Evolutionary conservation across 2,888 invertebrate genomes (phyloP).

Genomic region (Drosophila heteroneura): DNA sequence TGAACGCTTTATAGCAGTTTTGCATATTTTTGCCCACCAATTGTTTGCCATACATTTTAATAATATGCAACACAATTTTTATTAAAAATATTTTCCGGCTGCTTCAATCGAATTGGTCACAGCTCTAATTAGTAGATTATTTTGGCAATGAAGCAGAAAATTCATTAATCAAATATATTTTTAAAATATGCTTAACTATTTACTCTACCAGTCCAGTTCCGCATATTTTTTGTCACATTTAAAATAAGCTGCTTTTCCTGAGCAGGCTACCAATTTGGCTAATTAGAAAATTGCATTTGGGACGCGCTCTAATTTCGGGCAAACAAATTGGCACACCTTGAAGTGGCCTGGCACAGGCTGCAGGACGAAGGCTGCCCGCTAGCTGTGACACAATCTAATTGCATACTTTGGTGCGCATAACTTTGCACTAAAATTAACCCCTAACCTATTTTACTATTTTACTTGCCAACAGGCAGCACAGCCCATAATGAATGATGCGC

Average conservation of each 20-base stretch:
- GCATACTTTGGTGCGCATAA: slow-evolving; percentile 81
- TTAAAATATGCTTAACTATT: neutral
- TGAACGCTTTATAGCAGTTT: slow-evolving; percentile 70
- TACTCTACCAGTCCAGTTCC: neutral
- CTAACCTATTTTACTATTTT: slow-evolving; percentile 81
- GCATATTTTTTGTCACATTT: neutral
- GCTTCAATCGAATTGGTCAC: slow-evolving; percentile 5
- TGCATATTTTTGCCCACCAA: slow-evolving; percentile 57
- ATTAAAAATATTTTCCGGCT: slow-evolving; percentile 24
- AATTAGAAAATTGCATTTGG: slow-evolving; percentile 79
- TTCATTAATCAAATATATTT: neutral
- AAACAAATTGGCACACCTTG: slow-evolving; percentile 66
- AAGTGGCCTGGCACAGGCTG: slow-evolving; percentile 6
- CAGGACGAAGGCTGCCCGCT: slow-evolving; percentile 35
- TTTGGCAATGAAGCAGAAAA: neutral
- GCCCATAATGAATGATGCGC: slow-evolving; percentile 70
- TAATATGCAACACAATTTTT: slow-evolving; percentile 45
- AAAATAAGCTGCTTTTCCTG: neutral
- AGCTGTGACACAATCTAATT: slow-evolving; percentile 75
- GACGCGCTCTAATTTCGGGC: slow-evolving; percentile 68
- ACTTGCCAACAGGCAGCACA: slow-evolving; percentile 39
- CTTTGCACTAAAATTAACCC: slow-evolving; percentile 82
- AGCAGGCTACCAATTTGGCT: slow-evolving; percentile 47
- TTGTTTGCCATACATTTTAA: slow-evolving; percentile 35
- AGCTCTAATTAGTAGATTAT: slow-evolving; percentile 20